These are phyloP conservation scores for Apocheima hispidaria DNA, from an alignment of 2,888 invertebrate genomes.

Conservation along the genomic window DNA sequence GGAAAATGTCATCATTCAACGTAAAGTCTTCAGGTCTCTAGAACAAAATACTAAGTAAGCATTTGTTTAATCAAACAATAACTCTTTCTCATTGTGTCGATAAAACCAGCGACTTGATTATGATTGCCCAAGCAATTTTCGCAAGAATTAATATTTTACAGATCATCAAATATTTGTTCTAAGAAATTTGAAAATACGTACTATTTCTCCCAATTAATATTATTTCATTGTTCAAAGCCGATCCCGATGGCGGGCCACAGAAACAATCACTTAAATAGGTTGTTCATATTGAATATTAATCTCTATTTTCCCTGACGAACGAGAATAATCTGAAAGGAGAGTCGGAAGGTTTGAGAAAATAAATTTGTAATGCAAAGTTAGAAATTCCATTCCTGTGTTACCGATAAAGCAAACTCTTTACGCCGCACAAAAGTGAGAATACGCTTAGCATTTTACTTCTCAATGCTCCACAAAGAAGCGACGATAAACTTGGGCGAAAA, in stretches of 20 bases:
- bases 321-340: slow-evolving; percentile 81
- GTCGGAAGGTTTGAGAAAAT: slow-evolving; percentile 73
- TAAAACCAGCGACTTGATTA: slow-evolving; percentile 20
- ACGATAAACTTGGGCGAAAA: slow-evolving; percentile 65
- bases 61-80: slow-evolving; percentile 5
- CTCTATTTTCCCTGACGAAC: slow-evolving; percentile 82
- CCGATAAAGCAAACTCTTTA: slow-evolving; percentile 80
- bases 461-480: slow-evolving; percentile 66
- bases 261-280: slow-evolving; percentile 84
- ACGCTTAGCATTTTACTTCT: slow-evolving; percentile 74
- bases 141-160: slow-evolving; percentile 62
- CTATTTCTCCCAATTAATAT: slow-evolving; percentile 72
- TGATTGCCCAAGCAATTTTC: slow-evolving; percentile 45
- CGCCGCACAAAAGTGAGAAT: slow-evolving; percentile 75
- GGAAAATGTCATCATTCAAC: background rate
- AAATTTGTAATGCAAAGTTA: slow-evolving; percentile 86
- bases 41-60: background rate
- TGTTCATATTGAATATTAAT: slow-evolving; percentile 85
- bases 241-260: slow-evolving; percentile 65
- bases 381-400: slow-evolving; percentile 82
- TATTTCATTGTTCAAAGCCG: slow-evolving; percentile 69
- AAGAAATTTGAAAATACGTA: slow-evolving; percentile 66
- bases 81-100: slow-evolving; percentile 16
- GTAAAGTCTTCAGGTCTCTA: background rate
- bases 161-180: slow-evolving; percentile 69